These are phyloP conservation scores for Scolanthus callimorphus DNA, from an alignment of 92 coral and sea anemone species.

Conservation along the genomic window DNA sequence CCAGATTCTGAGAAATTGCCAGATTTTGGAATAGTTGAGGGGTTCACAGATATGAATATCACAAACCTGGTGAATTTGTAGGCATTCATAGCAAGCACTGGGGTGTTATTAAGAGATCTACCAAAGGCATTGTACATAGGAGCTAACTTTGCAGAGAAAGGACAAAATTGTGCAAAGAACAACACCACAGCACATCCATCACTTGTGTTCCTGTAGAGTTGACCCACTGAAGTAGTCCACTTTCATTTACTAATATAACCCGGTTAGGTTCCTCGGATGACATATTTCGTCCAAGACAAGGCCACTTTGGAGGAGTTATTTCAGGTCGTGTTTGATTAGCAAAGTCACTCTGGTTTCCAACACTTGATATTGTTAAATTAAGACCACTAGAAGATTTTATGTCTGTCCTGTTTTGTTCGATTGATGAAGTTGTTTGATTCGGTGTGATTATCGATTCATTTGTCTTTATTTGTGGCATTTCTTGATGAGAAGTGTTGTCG, in stretches of 20 bases:
- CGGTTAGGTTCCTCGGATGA: conserved; percentile 17
- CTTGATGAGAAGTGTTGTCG: too few relatives aligned
- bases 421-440: background rate
- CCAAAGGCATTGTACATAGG: conserved; percentile 93
- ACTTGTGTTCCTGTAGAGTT: conserved; percentile 50
- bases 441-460: background rate
- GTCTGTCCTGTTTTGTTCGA: background rate
- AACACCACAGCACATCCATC: conserved; percentile 90
- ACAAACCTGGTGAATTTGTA: conserved; percentile 78
- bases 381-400: background rate
- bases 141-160: conserved; percentile 81
- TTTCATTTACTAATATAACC: conserved; percentile 52
- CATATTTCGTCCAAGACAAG: conserved; percentile 37
- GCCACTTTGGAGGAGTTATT: conserved; percentile 30
- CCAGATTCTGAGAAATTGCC: too few relatives aligned
- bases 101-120: conserved; percentile 72
- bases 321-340: background rate
- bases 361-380: background rate
- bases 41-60: too few relatives aligned
- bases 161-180: conserved; percentile 86
- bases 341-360: background rate
- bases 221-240: conserved; percentile 39
- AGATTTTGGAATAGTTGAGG: too few relatives aligned
- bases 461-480: background rate
- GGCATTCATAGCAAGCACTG: conserved; percentile 89